phyloP scores from a whole-genome alignment of 2,797 vertebrate species.

The Falco biarmicus region DNA sequence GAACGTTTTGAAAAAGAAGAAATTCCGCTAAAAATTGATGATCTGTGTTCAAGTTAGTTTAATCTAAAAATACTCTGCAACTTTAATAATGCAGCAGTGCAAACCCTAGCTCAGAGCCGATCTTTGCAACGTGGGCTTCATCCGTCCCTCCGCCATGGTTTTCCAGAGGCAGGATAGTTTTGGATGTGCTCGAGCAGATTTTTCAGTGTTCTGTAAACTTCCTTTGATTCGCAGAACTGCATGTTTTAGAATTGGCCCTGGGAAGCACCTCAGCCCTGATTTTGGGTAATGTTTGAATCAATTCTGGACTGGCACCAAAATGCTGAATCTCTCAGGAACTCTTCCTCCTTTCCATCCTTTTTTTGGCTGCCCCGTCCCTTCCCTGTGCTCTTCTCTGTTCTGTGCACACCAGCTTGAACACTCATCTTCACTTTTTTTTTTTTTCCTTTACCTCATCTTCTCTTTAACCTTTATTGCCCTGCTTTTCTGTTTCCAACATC shows the following conservation, averaged over 20 bases:
- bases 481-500: not conserved
- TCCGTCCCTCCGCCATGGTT: not conserved
- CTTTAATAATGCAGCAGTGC: not conserved
- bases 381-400: not conserved
- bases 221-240: not conserved
- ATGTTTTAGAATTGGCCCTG: not conserved
- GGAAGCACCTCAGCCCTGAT: not conserved
- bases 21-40: not conserved
- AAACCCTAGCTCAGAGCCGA: not conserved
- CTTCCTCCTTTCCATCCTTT: not conserved
- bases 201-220: not conserved
- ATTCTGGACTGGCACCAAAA: not conserved
- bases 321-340: not conserved
- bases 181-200: not conserved
- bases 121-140: not conserved
- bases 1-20: not conserved
- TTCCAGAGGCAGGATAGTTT: not conserved
- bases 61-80: not conserved
- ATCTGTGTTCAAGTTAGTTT: not conserved
- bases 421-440: not conserved
- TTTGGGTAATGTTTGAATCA: not conserved
- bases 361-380: not conserved
- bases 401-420: accelerated
- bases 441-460: not conserved
- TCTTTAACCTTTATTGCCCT: not conserved